Base-by-base conservation (phyloP, 30 jellyfish, hydroid and myxozoan species). In the Phacellophora camtschatica region DNA sequence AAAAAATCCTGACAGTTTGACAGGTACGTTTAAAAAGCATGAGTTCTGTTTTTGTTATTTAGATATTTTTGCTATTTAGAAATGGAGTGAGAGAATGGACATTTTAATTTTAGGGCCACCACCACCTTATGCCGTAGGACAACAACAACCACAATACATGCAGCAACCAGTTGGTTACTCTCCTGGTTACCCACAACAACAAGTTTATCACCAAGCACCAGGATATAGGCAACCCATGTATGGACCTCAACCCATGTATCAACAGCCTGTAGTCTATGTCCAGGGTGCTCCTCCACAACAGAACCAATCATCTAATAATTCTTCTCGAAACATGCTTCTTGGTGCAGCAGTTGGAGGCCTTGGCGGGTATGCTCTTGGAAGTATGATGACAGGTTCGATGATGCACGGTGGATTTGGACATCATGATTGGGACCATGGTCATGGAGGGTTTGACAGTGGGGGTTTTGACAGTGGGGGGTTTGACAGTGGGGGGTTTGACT, bases 291-390 rank as follows among this genome's bases (percentile, higher is more conserved):
- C 93, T 7, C 96, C 50, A 22, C 98, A 91, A 35, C 96, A 87
- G 46, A 95, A 92, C 74, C 91, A 49, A 34, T 45, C 86, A 28
- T 76, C 92, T 66, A 76, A 73, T 67, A 92, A 85, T 75, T 77
- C 87, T 13, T 65, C 96, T 46, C 72, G 98, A 18, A 92, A 85
- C 55, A 85, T 92, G 98, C 36, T 92, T 27, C 85, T 92, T 10
- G 98, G 97, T 23, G 98, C 97, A 33, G 98, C 97, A 1, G 96
- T 89, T 15, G 98, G 98, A 2, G 88, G 95, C 39, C 88, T 92
- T 4, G 98, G 94, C 9, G 98, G 98, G 6, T 92, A 53, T 69
- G 86, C 85, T 50, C 34, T 92, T 74, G 98, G 98, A 1, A 85
- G 95, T 53, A 75, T 82, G 89, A 75, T 92, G 77, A 28, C 89